Percentiles rank a stretch among this genome's conserved stretches.
phyloP scores from a whole-genome alignment of 2,113 vertebrate genomes.

The Barnardius zonarius region DNA sequence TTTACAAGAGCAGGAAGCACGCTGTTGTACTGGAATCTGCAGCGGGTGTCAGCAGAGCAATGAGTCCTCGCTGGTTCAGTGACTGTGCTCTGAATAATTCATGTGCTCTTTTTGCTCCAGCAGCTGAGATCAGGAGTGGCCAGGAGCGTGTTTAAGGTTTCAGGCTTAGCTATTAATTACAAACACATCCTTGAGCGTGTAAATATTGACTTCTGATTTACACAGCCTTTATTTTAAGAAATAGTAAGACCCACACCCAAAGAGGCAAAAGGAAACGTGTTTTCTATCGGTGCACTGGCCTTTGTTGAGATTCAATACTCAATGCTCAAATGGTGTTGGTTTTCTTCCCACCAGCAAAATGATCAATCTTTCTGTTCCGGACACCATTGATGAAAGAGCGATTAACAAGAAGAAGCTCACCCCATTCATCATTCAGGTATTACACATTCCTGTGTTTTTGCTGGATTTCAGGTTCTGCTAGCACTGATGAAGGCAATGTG shows the following conservation, averaged over 20 bases:
- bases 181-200: neutral
- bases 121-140: neutral
- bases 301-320: neutral
- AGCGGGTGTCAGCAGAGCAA: neutral
- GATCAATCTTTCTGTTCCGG: slow-evolving; percentile 95
- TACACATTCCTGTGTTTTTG: neutral
- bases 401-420: slow-evolving; percentile 98
- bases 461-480: neutral
- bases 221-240: neutral
- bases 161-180: slow-evolving; percentile 44
- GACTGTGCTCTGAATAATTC: slow-evolving; percentile 34
- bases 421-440: slow-evolving; percentile 91
- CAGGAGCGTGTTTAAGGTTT: slow-evolving; percentile 41
- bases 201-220: slow-evolving; percentile 41
- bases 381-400: slow-evolving; percentile 96
- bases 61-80: neutral
- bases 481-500: neutral
- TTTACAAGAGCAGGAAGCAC: neutral
- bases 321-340: neutral
- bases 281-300: neutral
- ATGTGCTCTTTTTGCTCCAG: slow-evolving; percentile 12
- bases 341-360: slow-evolving; percentile 85
- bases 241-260: neutral
- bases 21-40: neutral
- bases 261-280: neutral